Conservation (phyloP, 2,113 vertebrate genomes). For the Meles meles region DNA sequence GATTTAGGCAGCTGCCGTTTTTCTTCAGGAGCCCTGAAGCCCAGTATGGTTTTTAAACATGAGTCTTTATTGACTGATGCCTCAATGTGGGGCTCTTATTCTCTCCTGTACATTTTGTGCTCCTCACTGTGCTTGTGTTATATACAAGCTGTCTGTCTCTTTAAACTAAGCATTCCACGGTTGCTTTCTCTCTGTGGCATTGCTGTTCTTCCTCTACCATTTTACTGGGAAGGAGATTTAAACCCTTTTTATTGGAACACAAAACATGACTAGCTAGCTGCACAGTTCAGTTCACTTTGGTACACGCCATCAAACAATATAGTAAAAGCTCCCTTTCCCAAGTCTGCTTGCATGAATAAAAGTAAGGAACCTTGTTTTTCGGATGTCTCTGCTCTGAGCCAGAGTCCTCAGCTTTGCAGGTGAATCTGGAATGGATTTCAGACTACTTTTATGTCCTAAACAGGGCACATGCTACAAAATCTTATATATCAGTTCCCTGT, state of each 20-base stretch:
- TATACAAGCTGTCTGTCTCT: background rate
- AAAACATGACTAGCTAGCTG: background rate
- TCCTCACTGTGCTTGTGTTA: background rate
- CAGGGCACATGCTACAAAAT: background rate
- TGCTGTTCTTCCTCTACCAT: background rate
- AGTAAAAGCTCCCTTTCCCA: background rate
- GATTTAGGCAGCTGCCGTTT: background rate
- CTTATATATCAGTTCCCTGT: background rate
- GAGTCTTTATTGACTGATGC: background rate
- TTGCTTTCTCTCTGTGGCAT: background rate
- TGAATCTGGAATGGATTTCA: background rate
- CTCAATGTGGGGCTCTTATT: background rate
- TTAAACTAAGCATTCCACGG: background rate
- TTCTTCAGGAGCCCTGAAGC: background rate
- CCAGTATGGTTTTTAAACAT: background rate
- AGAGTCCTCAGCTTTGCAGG: background rate
- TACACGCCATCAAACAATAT: background rate
- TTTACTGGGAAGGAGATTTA: conserved; percentile 9
- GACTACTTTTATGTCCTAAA: background rate
- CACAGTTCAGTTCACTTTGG: background rate
- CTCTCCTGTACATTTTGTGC: background rate
- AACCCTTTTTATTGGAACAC: conserved; percentile 27
- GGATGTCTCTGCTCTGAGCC: background rate
- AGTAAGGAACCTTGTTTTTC: background rate
- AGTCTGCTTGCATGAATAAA: background rate